Conservation (phyloP, 2,888 invertebrate species). For the Maniola hyperantus region DNA sequence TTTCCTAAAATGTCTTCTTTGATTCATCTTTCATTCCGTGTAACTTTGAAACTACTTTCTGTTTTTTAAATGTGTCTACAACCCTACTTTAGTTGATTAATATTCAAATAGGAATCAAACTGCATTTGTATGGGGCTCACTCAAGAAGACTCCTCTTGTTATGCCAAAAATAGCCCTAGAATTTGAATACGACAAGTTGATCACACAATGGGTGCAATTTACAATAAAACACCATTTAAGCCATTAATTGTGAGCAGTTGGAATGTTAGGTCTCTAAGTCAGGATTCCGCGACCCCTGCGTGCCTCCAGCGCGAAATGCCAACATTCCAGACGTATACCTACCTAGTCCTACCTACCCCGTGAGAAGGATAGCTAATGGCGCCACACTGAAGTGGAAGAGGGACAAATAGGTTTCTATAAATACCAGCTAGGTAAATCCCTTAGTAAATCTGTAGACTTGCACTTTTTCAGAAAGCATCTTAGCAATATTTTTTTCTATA, state of each 20-base stretch:
- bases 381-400: conserved; percentile 24
- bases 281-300: conserved; percentile 20
- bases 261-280: conserved; percentile 21
- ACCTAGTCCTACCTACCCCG: conserved; percentile 2
- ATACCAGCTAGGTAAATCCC: conserved; percentile 23
- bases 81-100: too few species aligned
- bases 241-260: conserved; percentile 4
- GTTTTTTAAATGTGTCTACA: too few species aligned
- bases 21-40: too few species aligned
- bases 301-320: conserved; percentile 28
- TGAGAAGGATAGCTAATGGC: conserved; percentile 25
- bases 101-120: too few species aligned
- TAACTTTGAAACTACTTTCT: too few species aligned
- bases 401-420: conserved; percentile 30
- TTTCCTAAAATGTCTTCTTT: too few species aligned
- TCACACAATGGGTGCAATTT: background rate
- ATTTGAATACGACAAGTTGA: background rate
- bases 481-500: background rate
- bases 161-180: background rate
- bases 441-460: conserved; percentile 13
- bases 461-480: background rate
- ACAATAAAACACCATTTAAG: conserved; percentile 1
- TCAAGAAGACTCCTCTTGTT: too few species aligned
- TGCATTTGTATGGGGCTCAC: too few species aligned
- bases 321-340: conserved; percentile 26